Conservation (phyloP, 2,797 vertebrate genomes). For the Enteromius thamalakanensis region DNA sequence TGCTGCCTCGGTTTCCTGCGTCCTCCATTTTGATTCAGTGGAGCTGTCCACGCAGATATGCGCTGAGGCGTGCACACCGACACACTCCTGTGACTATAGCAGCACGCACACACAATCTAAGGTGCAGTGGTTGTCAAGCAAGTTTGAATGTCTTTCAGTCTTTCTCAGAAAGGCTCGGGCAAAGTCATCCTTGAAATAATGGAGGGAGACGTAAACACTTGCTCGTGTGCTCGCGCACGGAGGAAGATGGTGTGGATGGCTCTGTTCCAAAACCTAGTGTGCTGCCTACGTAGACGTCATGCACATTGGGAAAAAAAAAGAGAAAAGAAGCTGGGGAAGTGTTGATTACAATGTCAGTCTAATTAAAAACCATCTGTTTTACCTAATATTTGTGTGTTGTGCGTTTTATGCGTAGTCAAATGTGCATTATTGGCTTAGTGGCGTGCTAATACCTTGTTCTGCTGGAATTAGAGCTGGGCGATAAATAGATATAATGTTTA, state of each 20-base stretch:
- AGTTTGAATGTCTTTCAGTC: slow-evolving; percentile 39
- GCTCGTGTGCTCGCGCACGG: neutral
- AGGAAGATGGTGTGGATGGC: slow-evolving; percentile 33
- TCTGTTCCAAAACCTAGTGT: slow-evolving; percentile 30
- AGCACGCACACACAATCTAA: slow-evolving; percentile 37
- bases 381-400: neutral
- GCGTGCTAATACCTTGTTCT: neutral
- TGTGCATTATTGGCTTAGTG: neutral
- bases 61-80: slow-evolving; percentile 54
- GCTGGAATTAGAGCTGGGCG: neutral
- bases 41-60: slow-evolving; percentile 58
- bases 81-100: slow-evolving; percentile 38
- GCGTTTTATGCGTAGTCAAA: neutral
- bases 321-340: neutral
- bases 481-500: neutral
- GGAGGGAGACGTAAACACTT: slow-evolving; percentile 2
- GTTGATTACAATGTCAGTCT: neutral
- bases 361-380: neutral
- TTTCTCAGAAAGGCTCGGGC: slow-evolving; percentile 28
- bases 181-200: slow-evolving; percentile 41
- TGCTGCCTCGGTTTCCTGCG: slow-evolving; percentile 53
- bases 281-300: neutral
- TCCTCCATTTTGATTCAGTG: slow-evolving; percentile 78
- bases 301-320: neutral
- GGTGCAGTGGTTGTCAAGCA: slow-evolving; percentile 36